Base-by-base conservation (phyloP, 1,140 invertebrate genomes). In the Teleopsis dalmanni region DNA sequence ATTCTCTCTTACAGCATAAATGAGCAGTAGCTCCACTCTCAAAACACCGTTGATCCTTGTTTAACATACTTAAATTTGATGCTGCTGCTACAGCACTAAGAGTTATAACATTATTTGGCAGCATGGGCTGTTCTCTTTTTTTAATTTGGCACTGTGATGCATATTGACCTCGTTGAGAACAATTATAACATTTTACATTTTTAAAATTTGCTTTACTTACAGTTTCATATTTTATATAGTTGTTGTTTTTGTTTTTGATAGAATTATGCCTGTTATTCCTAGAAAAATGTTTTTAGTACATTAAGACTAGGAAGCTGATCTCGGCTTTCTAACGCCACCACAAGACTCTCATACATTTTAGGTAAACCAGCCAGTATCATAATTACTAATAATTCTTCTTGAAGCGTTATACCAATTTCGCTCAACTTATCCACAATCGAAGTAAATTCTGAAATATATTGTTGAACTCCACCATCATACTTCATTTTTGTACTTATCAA, bases 281-380 rank as follows among this genome's bases (percentile, higher is more conserved):
- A 29, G 6, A 50, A 33, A 18, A 45, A 40, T 2, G 40, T 10
- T 29, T 50, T 50, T 23, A 50, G 2, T 14, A 6, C 26, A 4
- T 11, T 11, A 10, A 45, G 34, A 3, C 11, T 5, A 4, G 49
- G 42, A 8, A 50, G 25, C 7, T 9, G 16, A 26, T 50, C 49
- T 11, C 41, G 18, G 2, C 42, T 40, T 34, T 50, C 49, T 9
- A 50, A 45, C 2, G 42, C 49, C 7, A 50, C 16, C 8, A 50
- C 36, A 45, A 50, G 46, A 31, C 46, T 50, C 25, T 50, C 49
- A 13, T 2, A 45, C 2, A 9, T n/a, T 16, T 33, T 25, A 5
- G 49, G 49, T 11, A 50, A 16, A 10, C 42, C 40, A 11, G 49
- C 45, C 14, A 50, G n/a, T 9, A 50, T 26, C 13, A 50, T 50